A percentile compares a stretch with the other conserved stretches of the same genome.
These are phyloP conservation scores for Diarsia brunnea DNA, from an alignment of 2,888 invertebrate genomes.

Conservation along the genomic window DNA sequence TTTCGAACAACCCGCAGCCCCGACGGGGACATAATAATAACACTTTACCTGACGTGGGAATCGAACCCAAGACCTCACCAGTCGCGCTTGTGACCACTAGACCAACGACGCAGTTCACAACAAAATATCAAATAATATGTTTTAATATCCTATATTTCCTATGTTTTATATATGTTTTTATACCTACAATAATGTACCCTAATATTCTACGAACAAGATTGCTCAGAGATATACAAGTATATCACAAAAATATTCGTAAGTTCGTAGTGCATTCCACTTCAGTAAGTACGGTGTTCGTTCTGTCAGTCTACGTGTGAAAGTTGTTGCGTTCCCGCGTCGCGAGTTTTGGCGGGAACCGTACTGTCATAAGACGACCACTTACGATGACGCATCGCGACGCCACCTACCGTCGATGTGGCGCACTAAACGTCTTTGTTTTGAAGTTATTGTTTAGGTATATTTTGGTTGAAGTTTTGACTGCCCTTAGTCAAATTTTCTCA, in stretches of 20 bases:
- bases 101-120: background rate
- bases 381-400: conserved; percentile 71
- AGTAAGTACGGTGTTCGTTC: conserved; percentile 6
- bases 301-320: conserved; percentile 72
- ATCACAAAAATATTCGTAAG: conserved; percentile 25
- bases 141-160: no score
- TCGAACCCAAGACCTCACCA: background rate
- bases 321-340: conserved; percentile 73
- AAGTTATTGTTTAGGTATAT: conserved; percentile 23
- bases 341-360: conserved; percentile 73
- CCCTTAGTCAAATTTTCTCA: background rate
- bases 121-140: no score
- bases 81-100: background rate
- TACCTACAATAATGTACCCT: no score
- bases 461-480: conserved; percentile 12
- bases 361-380: conserved; percentile 68
- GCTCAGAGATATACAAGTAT: no score
- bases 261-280: conserved; percentile 30
- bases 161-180: no score
- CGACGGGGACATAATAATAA: no score
- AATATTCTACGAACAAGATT: no score
- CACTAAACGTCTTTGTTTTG: conserved; percentile 52
- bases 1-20: no score
- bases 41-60: background rate
- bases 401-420: conserved; percentile 55